A percentile compares a stretch with the other conserved stretches of the same genome.
Evolutionary conservation across 2,113 vertebrate species (phyloP).

Genomic region (human (Homo sapiens)): GRCh38 chr5:3767501-3768000

Average conservation of each 20-base stretch:
- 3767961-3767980: neutral
- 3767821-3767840: no score
- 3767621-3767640: fast-evolving
- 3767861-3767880: fast-evolving
- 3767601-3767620: fast-evolving
- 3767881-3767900: fast-evolving
- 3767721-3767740: fast-evolving
- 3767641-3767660: fast-evolving
- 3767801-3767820: no score
- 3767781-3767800: fast-evolving
- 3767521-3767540: fast-evolving
- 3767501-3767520: fast-evolving
- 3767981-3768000: neutral
- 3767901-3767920: fast-evolving
- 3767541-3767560: fast-evolving
- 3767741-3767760: fast-evolving
- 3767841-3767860: fast-evolving
- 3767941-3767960: fast-evolving
- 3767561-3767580: neutral
- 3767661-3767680: fast-evolving
- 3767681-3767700: fast-evolving
- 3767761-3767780: neutral
- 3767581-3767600: fast-evolving
- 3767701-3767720: fast-evolving
- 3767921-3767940: fast-evolving